These are phyloP conservation scores for Delichon dasypus DNA, from an alignment of 2,797 vertebrate genomes.

Conservation along the genomic window DNA sequence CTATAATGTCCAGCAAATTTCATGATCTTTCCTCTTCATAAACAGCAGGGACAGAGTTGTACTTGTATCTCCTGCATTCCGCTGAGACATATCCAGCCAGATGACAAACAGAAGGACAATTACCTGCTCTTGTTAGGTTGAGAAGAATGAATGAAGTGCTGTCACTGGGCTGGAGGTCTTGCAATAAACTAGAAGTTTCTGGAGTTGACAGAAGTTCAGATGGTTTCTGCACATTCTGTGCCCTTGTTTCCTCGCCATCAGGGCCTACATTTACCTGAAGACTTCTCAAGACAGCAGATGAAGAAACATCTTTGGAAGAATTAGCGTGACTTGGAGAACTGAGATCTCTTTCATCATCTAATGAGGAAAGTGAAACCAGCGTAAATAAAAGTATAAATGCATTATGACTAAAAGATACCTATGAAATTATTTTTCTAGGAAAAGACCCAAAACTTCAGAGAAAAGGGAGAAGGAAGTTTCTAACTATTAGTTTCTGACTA, in stretches of 20 bases:
- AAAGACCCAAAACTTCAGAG: neutral
- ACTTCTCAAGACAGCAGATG: constrained; percentile 79
- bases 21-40: neutral
- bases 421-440: neutral
- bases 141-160: constrained; percentile 95
- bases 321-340: constrained; percentile 81
- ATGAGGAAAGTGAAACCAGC: constrained; percentile 30
- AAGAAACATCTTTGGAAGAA: constrained; percentile 81
- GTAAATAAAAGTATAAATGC: neutral
- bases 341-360: constrained; percentile 81
- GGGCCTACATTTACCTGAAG: constrained; percentile 81
- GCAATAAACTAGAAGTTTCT: constrained; percentile 84
- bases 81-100: neutral
- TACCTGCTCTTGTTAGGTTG: constrained; percentile 95
- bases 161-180: constrained; percentile 92
- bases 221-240: constrained; percentile 84
- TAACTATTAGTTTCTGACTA: constrained; percentile 9
- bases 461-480: neutral
- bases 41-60: neutral
- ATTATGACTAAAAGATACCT: neutral
- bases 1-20: neutral
- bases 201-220: constrained; percentile 77
- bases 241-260: constrained; percentile 82
- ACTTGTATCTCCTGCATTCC: neutral
- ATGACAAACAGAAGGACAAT: neutral